Evolutionary conservation across 2,888 invertebrate genomes (phyloP).

Genomic region (Drosophila flavopinicola): DNA sequence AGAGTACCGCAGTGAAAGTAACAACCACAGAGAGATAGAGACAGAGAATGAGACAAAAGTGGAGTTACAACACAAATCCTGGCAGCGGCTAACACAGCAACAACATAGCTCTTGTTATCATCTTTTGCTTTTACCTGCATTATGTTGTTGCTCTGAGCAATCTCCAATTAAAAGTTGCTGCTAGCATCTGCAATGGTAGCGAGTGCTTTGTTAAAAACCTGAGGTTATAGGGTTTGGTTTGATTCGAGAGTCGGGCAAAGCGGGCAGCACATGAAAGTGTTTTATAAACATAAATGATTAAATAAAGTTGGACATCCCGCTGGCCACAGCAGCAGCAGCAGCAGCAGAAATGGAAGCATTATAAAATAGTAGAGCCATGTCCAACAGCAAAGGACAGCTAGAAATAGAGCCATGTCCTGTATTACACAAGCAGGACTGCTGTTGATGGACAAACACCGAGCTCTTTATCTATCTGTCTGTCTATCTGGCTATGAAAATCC

Average conservation of each 20-base stretch:
- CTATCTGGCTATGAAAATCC: conserved; percentile 64
- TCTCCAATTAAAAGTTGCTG: conserved; percentile 77
- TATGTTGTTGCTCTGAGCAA: conserved; percentile 52
- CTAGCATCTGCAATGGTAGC: conserved; percentile 28
- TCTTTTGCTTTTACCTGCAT: conserved; percentile 66
- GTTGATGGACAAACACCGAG: conserved; percentile 56
- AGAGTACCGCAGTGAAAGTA: conserved; percentile 46
- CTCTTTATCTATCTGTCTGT: conserved; percentile 15
- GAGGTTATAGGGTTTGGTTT: conserved; percentile 34
- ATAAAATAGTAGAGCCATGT: conserved; percentile 10
- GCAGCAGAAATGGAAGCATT: conserved; percentile 8
- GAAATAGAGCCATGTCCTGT: conserved; percentile 27
- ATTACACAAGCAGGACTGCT: conserved; percentile 16
- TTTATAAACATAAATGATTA: conserved; percentile 75
- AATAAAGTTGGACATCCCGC: conserved; percentile 58
- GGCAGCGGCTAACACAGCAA: conserved; percentile 17
- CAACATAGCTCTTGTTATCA: conserved; percentile 41
- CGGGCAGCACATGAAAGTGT: conserved; percentile 50
- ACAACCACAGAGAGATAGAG: conserved; percentile 5
- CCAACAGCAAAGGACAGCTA: conserved; percentile 2
- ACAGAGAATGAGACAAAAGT: neutral
- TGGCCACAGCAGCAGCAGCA: conserved; percentile 14
- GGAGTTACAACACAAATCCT: conserved; percentile 14
- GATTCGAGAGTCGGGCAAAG: conserved; percentile 5
- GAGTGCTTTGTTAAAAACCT: conserved; percentile 23